Percentiles rank a stretch among this genome's conserved stretches.
phyloP scores from a whole-genome alignment of 2,888 invertebrate genomes.

The Drosophila anceps region DNA sequence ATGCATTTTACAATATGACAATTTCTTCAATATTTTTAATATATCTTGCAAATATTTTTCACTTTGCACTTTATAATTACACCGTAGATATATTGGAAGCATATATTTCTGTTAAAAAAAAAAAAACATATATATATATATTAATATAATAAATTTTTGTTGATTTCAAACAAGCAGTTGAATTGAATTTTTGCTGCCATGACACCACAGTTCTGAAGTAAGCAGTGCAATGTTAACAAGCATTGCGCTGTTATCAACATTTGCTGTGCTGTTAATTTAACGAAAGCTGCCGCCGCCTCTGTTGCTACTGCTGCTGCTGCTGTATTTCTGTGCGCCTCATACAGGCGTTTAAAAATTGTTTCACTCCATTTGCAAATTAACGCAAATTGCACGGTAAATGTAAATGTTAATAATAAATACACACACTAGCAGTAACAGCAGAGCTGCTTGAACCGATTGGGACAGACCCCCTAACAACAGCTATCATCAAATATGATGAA shows the following conservation, averaged over 20 bases:
- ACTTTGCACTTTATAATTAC: no score
- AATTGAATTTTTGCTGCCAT: not conserved
- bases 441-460: not conserved
- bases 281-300: not conserved
- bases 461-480: conserved; percentile 7
- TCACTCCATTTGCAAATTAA: conserved; percentile 59
- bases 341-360: conserved; percentile 67
- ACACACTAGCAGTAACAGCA: not conserved
- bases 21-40: not conserved
- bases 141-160: not conserved
- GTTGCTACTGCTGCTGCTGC: conserved; percentile 3
- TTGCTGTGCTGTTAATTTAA: conserved; percentile 24
- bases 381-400: conserved; percentile 43
- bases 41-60: no score
- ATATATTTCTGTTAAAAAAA: not conserved
- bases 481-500: conserved; percentile 30
- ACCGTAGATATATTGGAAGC: not conserved
- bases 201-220: conserved; percentile 25
- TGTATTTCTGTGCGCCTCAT: conserved; percentile 61
- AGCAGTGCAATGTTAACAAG: conserved; percentile 41
- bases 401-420: conserved; percentile 35
- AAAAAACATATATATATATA: no score
- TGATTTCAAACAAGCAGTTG: not conserved
- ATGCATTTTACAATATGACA: not conserved
- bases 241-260: conserved; percentile 28